These are phyloP conservation scores for Dicranocentrus wangi DNA, from an alignment of 2,888 invertebrate species.

Conservation along the genomic window DNA sequence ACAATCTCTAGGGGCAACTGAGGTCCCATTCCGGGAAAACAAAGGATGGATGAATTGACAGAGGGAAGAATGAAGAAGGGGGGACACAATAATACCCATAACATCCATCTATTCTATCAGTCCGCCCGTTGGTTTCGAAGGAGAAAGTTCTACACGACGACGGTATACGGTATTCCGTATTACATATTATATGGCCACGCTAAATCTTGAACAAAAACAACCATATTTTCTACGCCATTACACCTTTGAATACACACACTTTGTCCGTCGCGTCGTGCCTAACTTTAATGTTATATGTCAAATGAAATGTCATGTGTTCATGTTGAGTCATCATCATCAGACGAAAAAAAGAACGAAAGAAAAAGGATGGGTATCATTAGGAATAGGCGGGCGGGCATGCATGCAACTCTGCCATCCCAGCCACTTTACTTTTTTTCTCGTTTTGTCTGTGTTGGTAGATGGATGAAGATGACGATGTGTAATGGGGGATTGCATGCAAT, in stretches of 20 bases:
- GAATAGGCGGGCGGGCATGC: background rate
- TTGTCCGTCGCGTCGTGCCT: background rate
- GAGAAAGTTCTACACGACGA: slow-evolving; percentile 51
- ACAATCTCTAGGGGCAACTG: slow-evolving; percentile 64
- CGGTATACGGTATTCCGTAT: slow-evolving; percentile 17
- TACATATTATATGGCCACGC: background rate
- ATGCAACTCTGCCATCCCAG: slow-evolving; percentile 14
- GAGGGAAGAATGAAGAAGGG: slow-evolving; percentile 27
- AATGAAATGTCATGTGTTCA: slow-evolving; percentile 34
- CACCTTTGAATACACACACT: background rate
- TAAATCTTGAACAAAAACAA: background rate
- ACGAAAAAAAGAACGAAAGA: too few species aligned
- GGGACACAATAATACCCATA: too few species aligned
- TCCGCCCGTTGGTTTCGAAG: slow-evolving; percentile 17
- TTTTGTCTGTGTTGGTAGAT: too few species aligned
- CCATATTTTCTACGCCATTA: background rate
- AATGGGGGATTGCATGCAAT: slow-evolving; percentile 17
- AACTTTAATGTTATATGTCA: slow-evolving; percentile 37
- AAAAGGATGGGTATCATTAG: slow-evolving; percentile 25
- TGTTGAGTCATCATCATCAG: slow-evolving; percentile 52
- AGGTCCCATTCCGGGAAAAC: slow-evolving; percentile 54
- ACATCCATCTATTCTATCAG: slow-evolving; percentile 42
- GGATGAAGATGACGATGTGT: too few species aligned
- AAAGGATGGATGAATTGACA: slow-evolving; percentile 33
- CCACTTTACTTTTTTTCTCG: background rate